Percentiles rank a stretch among this genome's conserved stretches.
These are phyloP conservation scores for Megamerina dolium DNA, from an alignment of 2,888 invertebrate genomes.

Conservation along the genomic window DNA sequence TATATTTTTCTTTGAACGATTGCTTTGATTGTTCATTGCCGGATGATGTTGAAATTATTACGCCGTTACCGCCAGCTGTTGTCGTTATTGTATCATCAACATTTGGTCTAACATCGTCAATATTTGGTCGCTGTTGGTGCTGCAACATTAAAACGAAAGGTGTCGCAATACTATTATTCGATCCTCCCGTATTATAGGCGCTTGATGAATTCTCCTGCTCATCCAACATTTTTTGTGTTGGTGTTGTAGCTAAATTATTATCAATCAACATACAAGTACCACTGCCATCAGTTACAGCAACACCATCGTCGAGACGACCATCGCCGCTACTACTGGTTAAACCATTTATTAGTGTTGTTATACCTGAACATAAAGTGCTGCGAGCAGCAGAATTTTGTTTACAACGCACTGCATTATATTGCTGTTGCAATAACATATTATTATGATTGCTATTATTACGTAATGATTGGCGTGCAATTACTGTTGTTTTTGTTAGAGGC, in stretches of 20 bases:
- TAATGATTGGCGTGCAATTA: slow-evolving; percentile 13
- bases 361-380: slow-evolving; percentile 30
- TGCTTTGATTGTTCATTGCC: too few species aligned
- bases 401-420: slow-evolving; percentile 10
- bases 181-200: slow-evolving; percentile 71
- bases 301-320: not conserved
- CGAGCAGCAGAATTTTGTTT: slow-evolving; percentile 27
- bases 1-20: too few species aligned
- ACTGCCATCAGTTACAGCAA: not conserved
- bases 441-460: slow-evolving; percentile 8
- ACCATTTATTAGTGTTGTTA: slow-evolving; percentile 34
- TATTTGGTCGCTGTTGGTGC: not conserved
- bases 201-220: slow-evolving; percentile 61
- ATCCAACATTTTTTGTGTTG: slow-evolving; percentile 33
- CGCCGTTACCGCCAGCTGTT: slow-evolving; percentile 37
- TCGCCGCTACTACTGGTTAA: slow-evolving; percentile 29
- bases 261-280: not conserved
- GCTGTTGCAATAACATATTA: slow-evolving; percentile 5
- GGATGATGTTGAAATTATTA: slow-evolving; percentile 5
- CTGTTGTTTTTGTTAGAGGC: too few species aligned
- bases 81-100: too few species aligned
- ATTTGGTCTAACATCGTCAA: not conserved
- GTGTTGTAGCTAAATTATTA: not conserved
- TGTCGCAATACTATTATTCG: slow-evolving; percentile 66
- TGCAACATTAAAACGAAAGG: too few species aligned